Evolutionary conservation across 2,113 vertebrate genomes (phyloP).

Genomic region (Sigmodon hispidus): DNA sequence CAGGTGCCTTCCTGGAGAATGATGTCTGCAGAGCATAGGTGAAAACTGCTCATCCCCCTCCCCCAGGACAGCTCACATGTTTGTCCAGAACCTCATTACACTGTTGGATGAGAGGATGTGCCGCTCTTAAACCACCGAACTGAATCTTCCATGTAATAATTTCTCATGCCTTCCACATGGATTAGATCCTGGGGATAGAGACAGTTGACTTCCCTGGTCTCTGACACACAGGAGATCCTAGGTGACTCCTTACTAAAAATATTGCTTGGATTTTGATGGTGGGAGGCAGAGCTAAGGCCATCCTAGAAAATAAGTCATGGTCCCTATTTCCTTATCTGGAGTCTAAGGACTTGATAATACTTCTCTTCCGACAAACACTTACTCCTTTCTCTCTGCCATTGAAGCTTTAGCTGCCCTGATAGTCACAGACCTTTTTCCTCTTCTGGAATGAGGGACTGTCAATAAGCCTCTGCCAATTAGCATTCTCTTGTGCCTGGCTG

Average conservation of each 20-base stretch:
- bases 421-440: slow-evolving; percentile 13
- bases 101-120: not conserved
- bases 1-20: not conserved
- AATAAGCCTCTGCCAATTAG: slow-evolving; percentile 69
- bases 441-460: slow-evolving; percentile 62
- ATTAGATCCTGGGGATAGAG: not conserved
- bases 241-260: not conserved
- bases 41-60: not conserved
- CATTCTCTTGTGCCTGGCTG: slow-evolving; percentile 68
- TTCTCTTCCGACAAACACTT: slow-evolving; percentile 52
- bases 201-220: not conserved
- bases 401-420: slow-evolving; percentile 18
- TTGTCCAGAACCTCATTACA: not conserved
- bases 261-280: not conserved
- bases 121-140: not conserved
- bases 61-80: not conserved
- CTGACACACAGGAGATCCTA: not conserved
- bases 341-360: slow-evolving; percentile 22
- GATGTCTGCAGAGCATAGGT: not conserved
- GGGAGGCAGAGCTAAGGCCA: not conserved
- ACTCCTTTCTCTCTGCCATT: not conserved
- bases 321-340: slow-evolving; percentile 21
- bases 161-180: not conserved
- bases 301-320: slow-evolving; percentile 58
- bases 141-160: not conserved